A percentile compares a stretch with the other conserved stretches of the same genome.
Conservation (phyloP, 2,113 vertebrate species). For the Xenotilapia leptura region DNA sequence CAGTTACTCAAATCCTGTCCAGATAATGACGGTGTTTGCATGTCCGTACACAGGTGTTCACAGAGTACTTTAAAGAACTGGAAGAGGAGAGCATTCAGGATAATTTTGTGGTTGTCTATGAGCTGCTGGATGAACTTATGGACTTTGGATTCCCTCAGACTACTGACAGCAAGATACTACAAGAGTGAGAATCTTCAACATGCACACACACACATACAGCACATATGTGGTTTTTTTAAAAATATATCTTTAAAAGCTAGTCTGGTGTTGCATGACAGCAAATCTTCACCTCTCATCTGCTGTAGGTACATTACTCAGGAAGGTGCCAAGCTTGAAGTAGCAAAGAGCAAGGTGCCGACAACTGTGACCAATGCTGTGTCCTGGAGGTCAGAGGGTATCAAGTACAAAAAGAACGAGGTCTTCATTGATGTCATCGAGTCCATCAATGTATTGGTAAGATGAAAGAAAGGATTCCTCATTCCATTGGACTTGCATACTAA, state of each 20-base stretch:
- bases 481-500: not conserved
- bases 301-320: constrained; percentile 91
- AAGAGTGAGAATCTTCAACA: constrained; percentile 77
- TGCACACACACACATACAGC: not conserved
- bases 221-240: rapidly evolving
- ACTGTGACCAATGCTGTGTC: constrained; percentile 94
- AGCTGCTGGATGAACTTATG: constrained; percentile 93
- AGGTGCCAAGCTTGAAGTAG: constrained; percentile 84
- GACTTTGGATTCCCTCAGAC: constrained; percentile 96
- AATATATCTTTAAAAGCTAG: not conserved
- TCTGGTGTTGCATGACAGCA: not conserved
- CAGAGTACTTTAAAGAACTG: constrained; percentile 93
- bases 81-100: constrained; percentile 94
- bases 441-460: constrained; percentile 86
- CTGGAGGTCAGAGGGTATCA: constrained; percentile 92
- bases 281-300: not conserved
- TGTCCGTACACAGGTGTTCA: constrained; percentile 77
- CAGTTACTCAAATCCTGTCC: not conserved
- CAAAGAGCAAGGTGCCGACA: constrained; percentile 80
- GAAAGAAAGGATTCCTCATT: not conserved
- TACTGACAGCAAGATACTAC: constrained; percentile 92
- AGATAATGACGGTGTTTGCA: not conserved
- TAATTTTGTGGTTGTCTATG: constrained; percentile 92
- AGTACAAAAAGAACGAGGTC: constrained; percentile 95
- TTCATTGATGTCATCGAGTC: constrained; percentile 95